Conservation (phyloP, 1,140 invertebrate genomes). For the Brachionus rotundiformis region DNA sequence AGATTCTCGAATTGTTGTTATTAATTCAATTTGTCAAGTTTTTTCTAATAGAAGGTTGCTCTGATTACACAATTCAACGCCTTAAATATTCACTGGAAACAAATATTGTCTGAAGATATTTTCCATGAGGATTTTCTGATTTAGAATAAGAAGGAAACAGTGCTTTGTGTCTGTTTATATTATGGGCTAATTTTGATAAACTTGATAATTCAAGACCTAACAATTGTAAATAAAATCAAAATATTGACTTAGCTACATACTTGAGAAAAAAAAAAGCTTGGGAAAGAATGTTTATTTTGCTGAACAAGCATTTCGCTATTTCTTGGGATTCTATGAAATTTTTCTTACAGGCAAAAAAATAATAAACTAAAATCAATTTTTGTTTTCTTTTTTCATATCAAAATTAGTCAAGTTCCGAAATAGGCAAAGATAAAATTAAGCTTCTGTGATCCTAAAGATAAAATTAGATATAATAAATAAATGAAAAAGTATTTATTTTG, state of each 20-base stretch:
- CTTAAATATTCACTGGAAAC: not conserved
- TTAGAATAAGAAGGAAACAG: too few species aligned
- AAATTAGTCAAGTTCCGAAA: too few species aligned
- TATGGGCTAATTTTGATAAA: too few species aligned
- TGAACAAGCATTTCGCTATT: not conserved
- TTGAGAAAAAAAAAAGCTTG: not conserved
- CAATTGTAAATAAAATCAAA: not conserved
- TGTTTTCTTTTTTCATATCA: too few species aligned
- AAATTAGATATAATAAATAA: too few species aligned
- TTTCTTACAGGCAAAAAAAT: not conserved
- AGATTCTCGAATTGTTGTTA: not conserved
- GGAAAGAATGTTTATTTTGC: conserved; percentile 1
- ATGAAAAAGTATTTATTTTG: too few species aligned
- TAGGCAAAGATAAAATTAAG: too few species aligned
- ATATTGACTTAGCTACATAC: not conserved
- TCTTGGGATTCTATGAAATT: not conserved
- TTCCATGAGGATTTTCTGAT: too few species aligned
- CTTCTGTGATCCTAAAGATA: too few species aligned
- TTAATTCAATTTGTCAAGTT: not conserved
- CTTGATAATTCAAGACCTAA: not conserved
- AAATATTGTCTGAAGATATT: too few species aligned
- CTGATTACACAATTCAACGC: not conserved
- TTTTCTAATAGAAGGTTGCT: not conserved
- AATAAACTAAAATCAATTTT: not conserved
- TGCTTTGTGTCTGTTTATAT: too few species aligned